These are phyloP conservation scores for Heptranchias perlo DNA, from an alignment of 2,113 vertebrate genomes.

Conservation along the genomic window DNA sequence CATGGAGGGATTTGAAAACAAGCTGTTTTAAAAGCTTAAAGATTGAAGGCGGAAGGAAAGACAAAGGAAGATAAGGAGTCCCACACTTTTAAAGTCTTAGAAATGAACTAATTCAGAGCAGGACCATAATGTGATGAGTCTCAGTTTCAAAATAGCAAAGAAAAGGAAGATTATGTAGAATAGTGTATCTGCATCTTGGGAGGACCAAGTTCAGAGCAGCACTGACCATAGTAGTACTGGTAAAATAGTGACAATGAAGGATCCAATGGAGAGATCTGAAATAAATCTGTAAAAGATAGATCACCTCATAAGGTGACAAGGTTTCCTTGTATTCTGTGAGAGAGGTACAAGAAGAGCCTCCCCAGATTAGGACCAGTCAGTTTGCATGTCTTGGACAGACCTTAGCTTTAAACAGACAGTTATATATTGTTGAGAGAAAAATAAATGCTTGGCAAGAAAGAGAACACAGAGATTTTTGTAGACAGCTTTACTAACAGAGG, in stretches of 20 bases:
- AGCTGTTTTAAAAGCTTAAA: background rate
- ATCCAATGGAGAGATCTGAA: background rate
- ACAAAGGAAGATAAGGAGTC: background rate
- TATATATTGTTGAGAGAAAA: background rate
- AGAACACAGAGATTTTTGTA: background rate
- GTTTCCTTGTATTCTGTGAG: background rate
- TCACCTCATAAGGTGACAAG: background rate
- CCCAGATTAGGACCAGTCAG: no score
- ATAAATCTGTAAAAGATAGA: background rate
- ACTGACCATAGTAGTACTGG: background rate
- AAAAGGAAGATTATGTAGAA: background rate
- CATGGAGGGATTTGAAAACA: no score
- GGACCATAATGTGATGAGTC: background rate
- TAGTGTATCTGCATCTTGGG: background rate
- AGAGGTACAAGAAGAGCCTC: background rate
- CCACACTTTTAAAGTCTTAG: background rate
- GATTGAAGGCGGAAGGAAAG: background rate
- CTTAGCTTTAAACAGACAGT: background rate
- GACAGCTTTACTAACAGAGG: background rate
- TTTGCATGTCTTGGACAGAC: no score
- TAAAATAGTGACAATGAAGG: background rate
- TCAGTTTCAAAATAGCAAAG: background rate
- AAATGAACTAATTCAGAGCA: background rate
- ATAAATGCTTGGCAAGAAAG: background rate
- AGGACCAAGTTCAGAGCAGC: background rate